Conservation (phyloP, 2,113 vertebrate species). For the Chlorodrepanis virens region DNA sequence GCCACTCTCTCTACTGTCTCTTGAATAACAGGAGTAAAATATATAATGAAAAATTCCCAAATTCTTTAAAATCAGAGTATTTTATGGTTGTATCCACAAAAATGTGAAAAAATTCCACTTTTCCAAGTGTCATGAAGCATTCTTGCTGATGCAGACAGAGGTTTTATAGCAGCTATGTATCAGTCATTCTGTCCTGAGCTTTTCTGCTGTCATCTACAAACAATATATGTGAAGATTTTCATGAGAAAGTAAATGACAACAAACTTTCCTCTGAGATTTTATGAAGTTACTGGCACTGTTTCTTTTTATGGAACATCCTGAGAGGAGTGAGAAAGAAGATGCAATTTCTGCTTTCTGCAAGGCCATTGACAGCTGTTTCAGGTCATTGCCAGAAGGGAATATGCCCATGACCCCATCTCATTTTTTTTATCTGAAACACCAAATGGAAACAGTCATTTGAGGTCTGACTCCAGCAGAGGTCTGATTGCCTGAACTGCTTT, state of each 20-base stretch:
- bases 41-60: neutral
- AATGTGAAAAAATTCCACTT: neutral
- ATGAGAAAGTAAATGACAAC: neutral
- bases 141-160: neutral
- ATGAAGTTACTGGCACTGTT: neutral
- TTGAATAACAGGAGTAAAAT: neutral
- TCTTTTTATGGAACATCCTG: neutral
- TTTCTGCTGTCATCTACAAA: neutral
- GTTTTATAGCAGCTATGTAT: neutral
- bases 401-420: neutral
- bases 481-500: neutral
- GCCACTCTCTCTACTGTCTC: neutral
- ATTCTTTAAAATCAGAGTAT: neutral
- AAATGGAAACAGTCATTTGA: neutral
- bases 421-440: neutral
- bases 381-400: neutral
- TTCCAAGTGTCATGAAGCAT: neutral
- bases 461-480: neutral
- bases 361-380: accelerated
- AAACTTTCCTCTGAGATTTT: neutral
- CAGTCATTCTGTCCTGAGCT: neutral
- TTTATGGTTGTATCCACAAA: neutral
- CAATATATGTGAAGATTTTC: neutral
- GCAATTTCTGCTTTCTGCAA: neutral
- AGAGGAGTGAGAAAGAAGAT: neutral